Evolutionary conservation across 2,888 invertebrate genomes (phyloP), one percentile per base, ranked within the genome.

Genomic region (Zaprionus obscuricornis): DNA sequence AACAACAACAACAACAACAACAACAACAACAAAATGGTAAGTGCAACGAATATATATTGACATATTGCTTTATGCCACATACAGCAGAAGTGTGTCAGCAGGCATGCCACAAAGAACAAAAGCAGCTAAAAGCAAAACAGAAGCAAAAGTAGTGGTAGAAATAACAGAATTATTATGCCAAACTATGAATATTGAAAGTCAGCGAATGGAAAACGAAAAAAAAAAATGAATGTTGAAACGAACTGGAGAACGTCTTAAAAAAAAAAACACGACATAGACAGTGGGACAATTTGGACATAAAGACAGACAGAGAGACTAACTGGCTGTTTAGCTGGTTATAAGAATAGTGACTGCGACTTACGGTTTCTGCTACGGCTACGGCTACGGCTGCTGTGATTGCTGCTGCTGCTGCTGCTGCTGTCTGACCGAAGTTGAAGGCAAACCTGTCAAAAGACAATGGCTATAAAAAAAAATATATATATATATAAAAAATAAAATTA

Each of bases 391-490:
- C 24, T 24, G 8, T 8, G 24, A 24, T 8, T 4, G 8, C 24
- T 8, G 8, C 24, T 4, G n/a, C n/a, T n/a, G n/a, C n/a, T n/a
- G n/a, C 33, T 36, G 59, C 45, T 69, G 56, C 63, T 67, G 66
- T 45, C 74, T 64, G 74, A 57, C 63, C 74, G 82, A 81, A 84
- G 81, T 81, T 82, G 86, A 86, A 82, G 81, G 81, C 77, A 74
- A 86, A 86, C 81, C 42, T 85, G 75, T 74, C 85, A 83, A 78
- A n/a, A 85, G 85, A 79, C 78, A 79, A 79, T 85, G 83, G 68
- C 68, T 59, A 18, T 47, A 51, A 26, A 6, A 20, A 26, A 10
- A 14, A 66, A 49, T 45, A n/a, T 39, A 14, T 8, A 22, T 37
- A n/a, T n/a, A n/a, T n/a, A n/a, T n/a, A 20, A 34, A 16, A 18